Evolutionary conservation across 2,888 invertebrate species (phyloP).

Genomic region (Serripes groenlandicus): DNA sequence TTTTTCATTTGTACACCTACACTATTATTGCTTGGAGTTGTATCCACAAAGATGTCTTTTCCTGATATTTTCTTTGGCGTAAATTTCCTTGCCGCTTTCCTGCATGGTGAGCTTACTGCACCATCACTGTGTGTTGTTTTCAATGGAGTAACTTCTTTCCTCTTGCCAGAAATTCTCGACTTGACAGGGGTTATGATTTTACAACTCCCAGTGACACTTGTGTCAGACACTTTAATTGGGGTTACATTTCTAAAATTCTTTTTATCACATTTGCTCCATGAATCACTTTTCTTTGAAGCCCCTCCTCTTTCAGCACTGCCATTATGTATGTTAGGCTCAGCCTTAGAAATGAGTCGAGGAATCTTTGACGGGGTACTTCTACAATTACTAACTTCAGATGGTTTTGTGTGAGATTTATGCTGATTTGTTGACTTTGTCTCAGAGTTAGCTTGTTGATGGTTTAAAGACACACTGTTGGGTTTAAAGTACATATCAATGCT

Average conservation of each 20-base stretch:
- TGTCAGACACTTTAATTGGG: not conserved
- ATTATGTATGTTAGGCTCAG: not conserved
- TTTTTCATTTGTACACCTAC: not conserved
- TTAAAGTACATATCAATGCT: slow-evolving; percentile 14
- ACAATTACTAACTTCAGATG: too few species aligned
- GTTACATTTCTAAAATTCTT: not conserved
- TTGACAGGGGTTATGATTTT: not conserved
- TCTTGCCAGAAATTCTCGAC: slow-evolving; percentile 19
- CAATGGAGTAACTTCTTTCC: slow-evolving; percentile 49
- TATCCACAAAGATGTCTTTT: slow-evolving; percentile 42
- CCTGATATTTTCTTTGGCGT: slow-evolving; percentile 53
- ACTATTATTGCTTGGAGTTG: not conserved
- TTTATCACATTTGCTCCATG: not conserved
- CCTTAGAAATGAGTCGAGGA: not conserved
- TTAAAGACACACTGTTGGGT: not conserved
- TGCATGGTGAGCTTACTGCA: slow-evolving; percentile 29
- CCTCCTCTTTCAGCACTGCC: not conserved
- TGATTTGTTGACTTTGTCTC: not conserved
- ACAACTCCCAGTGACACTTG: not conserved
- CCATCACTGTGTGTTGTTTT: slow-evolving; percentile 11
- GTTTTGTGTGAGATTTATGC: not conserved
- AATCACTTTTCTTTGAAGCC: not conserved
- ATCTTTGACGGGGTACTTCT: slow-evolving; percentile 25
- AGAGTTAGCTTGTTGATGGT: too few species aligned
- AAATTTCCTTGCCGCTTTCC: slow-evolving; percentile 43